Evolutionary conservation across 2,113 vertebrate species (phyloP).

Genomic region (Chunga burmeisteri): DNA sequence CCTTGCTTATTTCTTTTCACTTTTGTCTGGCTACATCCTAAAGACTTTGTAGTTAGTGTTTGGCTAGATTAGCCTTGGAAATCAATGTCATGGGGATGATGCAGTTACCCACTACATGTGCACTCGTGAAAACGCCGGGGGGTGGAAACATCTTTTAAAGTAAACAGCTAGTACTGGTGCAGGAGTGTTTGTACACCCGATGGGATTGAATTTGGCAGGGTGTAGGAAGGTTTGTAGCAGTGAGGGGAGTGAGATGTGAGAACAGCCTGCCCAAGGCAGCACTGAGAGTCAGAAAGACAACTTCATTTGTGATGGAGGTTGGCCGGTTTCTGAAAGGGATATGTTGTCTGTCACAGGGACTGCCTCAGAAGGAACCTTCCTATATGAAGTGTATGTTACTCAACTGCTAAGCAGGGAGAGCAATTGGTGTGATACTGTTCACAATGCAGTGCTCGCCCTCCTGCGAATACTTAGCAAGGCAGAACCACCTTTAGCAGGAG

Average conservation of each 20-base stretch:
- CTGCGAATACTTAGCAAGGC: neutral
- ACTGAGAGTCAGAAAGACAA: neutral
- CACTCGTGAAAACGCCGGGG: fast-evolving
- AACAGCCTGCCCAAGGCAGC: neutral
- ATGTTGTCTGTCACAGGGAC: neutral
- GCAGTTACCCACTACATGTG: fast-evolving
- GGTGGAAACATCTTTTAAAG: neutral
- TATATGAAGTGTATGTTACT: fast-evolving
- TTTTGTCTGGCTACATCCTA: neutral
- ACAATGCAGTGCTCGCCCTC: neutral
- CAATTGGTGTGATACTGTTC: neutral
- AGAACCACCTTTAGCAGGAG: neutral
- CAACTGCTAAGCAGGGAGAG: neutral
- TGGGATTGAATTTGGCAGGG: neutral
- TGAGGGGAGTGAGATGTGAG: neutral
- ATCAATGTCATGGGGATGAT: neutral
- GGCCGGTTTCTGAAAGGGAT: neutral
- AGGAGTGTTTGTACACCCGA: fast-evolving
- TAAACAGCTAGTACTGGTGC: neutral
- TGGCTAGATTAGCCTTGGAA: neutral
- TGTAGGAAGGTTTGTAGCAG: neutral
- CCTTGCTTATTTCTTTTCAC: neutral
- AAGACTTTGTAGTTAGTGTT: neutral
- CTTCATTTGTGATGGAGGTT: neutral
- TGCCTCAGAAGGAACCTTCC: neutral